Base-by-base conservation (phyloP, 2,113 vertebrate species). In the Synchiropus splendidus region DNA sequence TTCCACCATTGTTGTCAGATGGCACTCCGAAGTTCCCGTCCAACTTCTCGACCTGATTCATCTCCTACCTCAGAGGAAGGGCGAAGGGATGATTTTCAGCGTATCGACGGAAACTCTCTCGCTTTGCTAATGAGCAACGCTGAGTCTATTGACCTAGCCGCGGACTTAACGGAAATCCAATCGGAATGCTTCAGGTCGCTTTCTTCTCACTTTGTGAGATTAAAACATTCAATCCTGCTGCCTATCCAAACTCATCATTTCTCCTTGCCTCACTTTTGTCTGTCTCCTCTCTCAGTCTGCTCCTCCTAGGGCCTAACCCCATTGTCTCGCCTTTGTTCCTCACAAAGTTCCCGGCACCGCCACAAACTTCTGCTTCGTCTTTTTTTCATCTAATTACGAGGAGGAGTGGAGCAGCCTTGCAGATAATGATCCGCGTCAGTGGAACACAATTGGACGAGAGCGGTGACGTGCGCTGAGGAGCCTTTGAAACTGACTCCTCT, bases 121-220 rank as follows among this genome's bases (percentile, higher is more conserved):
- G 61, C 35, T 68, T 67, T 67, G 58, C 72, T 82, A 85, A 82
- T 82, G 76, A 83, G 77, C 71, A 76, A 55, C 56, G 55, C 54
- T 54, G 61, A 66, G 63, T 75, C 65, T 73, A 81, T 83, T 85
- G 76, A 79, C 81, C 77, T 70, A 81, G 70, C 82, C 82, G 68
- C 67, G 73, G 73, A 77, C 68, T 74, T 77, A 72, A 74, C 78
- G 75, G 67, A 80, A 85, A 83, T 83, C 72, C 78, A 83, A 83
- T 85, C 80, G 81, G 74, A 79, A 75, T 77, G 78, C 80, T 77
- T 78, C 69, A 43, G 66, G 75, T 77, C 56, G 54, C 78, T 76
- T 77, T 83, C 71, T 78, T 74, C 67, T 63, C 79, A 77, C 78
- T 83, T 78, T 83, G 67, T 67, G 75, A 83, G 81, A 86, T 83